These are phyloP conservation scores for Allolobophora icterica DNA, from an alignment of 2,888 invertebrate genomes.

Conservation along the genomic window DNA sequence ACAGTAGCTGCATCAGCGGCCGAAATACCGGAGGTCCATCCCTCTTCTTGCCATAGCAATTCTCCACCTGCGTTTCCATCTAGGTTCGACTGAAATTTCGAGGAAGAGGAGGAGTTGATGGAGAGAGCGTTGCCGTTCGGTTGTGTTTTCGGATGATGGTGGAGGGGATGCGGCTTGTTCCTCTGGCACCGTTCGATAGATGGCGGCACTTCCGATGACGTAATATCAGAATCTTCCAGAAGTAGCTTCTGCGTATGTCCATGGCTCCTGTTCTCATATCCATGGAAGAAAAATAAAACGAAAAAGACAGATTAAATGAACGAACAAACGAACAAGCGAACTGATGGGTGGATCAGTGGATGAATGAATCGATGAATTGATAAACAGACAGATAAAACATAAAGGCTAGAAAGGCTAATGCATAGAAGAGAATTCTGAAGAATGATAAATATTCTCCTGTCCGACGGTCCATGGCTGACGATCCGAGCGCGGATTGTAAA, in stretches of 20 bases:
- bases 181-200: not conserved
- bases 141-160: not conserved
- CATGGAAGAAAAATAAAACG: not conserved
- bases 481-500: not conserved
- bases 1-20: not conserved
- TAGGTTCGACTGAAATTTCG: not conserved
- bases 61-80: not conserved
- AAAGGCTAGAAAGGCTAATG: not conserved
- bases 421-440: not conserved
- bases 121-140: not conserved
- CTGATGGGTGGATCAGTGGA: not conserved
- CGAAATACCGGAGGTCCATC: not conserved
- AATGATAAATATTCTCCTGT: constrained; percentile 5
- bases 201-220: not conserved
- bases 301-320: not conserved
- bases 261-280: not conserved
- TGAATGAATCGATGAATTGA: not conserved
- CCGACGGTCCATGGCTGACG: not conserved
- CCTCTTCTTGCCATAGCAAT: not conserved
- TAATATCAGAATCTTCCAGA: not conserved
- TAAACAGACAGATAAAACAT: not conserved
- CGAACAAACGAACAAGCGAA: not conserved
- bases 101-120: not conserved
- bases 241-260: not conserved
- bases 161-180: not conserved